Conservation (phyloP, 2,888 invertebrate species). For the Lysandra bellargus region DNA sequence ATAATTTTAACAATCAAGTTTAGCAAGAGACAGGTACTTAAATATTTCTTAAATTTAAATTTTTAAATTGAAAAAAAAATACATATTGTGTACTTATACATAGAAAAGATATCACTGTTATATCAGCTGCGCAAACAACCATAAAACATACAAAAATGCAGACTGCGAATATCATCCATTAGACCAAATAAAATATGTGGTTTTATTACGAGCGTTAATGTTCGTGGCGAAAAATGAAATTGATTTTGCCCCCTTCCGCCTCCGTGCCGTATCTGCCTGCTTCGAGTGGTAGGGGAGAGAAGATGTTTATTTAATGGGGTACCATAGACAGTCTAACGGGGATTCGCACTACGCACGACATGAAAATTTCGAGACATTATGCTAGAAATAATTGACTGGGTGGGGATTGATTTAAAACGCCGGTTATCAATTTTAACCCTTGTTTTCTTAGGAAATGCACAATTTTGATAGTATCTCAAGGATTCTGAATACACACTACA, state of each 20-base stretch:
- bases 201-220: slow-evolving; percentile 69
- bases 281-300: slow-evolving; percentile 71
- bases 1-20: too few species aligned
- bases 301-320: slow-evolving; percentile 80
- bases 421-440: slow-evolving; percentile 5
- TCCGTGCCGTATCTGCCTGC: slow-evolving; percentile 76
- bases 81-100: too few species aligned
- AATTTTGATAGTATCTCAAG: background rate
- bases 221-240: slow-evolving; percentile 79
- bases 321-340: slow-evolving; percentile 75
- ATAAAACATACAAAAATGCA: background rate
- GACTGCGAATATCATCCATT: background rate
- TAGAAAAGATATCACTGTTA: background rate
- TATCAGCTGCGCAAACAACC: background rate
- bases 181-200: slow-evolving; percentile 41
- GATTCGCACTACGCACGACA: slow-evolving; percentile 52
- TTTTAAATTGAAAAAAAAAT: background rate
- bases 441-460: slow-evolving; percentile 19
- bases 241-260: slow-evolving; percentile 71
- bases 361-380: slow-evolving; percentile 43
- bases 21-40: background rate
- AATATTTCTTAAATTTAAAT: background rate
- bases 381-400: slow-evolving; percentile 27
- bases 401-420: slow-evolving; percentile 24
- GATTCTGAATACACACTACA: background rate